Percentiles rank a stretch among this genome's conserved stretches.
phyloP scores from a whole-genome alignment of 1,140 invertebrate species.

The Sarcophaga bullata region DNA sequence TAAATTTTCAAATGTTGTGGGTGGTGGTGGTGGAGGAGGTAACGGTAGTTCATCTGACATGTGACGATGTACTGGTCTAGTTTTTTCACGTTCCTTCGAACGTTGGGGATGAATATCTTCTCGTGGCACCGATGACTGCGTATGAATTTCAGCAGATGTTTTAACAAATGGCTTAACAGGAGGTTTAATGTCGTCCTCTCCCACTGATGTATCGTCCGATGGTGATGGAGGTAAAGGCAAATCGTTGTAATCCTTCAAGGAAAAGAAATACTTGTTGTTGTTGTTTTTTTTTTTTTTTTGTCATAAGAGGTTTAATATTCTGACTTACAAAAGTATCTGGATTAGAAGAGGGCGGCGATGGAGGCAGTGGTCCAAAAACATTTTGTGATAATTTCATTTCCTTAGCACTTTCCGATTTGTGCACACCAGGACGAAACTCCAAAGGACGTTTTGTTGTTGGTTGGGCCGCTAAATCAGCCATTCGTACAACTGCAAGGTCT shows the following conservation, averaged over 20 bases:
- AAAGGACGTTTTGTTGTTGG: conserved; percentile 55
- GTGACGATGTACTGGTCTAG: conserved; percentile 25
- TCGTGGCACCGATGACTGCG: conserved; percentile 27
- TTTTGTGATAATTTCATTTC: conserved; percentile 71
- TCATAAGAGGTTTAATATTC: not conserved
- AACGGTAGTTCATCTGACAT: conserved; percentile 51
- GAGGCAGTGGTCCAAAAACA: conserved; percentile 63
- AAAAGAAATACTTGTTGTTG: not conserved
- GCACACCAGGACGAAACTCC: conserved; percentile 69
- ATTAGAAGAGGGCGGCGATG: conserved; percentile 61
- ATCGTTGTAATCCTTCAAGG: conserved; percentile 66
- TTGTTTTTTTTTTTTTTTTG: not conserved
- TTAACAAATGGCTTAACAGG: conserved; percentile 47
- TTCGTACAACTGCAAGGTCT: conserved; percentile 65
- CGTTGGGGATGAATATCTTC: conserved; percentile 37
- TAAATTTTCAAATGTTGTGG: conserved; percentile 48
- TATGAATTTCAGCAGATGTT: conserved; percentile 44
- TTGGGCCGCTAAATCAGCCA: conserved; percentile 36
- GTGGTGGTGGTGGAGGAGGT: conserved; percentile 48
- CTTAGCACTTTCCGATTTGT: conserved; percentile 76
- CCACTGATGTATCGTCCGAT: conserved; percentile 22
- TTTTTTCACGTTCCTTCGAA: conserved; percentile 24
- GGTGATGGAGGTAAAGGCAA: conserved; percentile 82
- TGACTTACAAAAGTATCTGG: conserved; percentile 56
- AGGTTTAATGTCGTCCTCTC: conserved; percentile 78